Percentiles rank a stretch among this genome's conserved stretches.
phyloP scores from a whole-genome alignment of 2,797 vertebrate species.

The Alosa sapidissima region DNA sequence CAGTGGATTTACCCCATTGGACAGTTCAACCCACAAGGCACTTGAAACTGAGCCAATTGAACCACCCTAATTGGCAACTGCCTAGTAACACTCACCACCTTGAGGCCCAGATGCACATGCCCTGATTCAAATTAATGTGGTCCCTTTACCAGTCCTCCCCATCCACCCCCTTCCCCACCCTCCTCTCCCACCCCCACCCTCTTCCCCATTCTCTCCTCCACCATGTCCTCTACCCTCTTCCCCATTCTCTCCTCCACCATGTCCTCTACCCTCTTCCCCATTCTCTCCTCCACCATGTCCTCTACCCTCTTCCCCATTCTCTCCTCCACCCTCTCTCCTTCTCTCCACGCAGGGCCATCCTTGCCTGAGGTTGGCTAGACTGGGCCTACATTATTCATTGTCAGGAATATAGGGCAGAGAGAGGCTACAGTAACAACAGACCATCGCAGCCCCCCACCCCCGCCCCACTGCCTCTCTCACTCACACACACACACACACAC shows the following conservation, averaged over 20 bases:
- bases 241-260: neutral
- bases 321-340: neutral
- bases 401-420: slow-evolving; percentile 48
- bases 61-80: neutral
- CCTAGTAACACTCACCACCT: neutral
- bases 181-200: too few species aligned
- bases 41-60: neutral
- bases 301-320: neutral
- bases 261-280: too few species aligned
- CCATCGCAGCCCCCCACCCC: neutral
- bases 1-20: neutral
- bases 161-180: too few species aligned
- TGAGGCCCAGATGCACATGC: neutral
- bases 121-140: neutral
- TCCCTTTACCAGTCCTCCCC: too few species aligned
- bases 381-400: slow-evolving; percentile 57
- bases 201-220: too few species aligned
- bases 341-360: neutral
- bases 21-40: neutral
- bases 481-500: neutral
- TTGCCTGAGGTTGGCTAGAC: slow-evolving; percentile 46
- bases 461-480: neutral
- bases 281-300: too few species aligned
- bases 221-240: too few species aligned
- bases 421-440: neutral